Conservation (phyloP, 53 echinoderm and acorn worm genomes). For the Apostichopus leukothele region DNA sequence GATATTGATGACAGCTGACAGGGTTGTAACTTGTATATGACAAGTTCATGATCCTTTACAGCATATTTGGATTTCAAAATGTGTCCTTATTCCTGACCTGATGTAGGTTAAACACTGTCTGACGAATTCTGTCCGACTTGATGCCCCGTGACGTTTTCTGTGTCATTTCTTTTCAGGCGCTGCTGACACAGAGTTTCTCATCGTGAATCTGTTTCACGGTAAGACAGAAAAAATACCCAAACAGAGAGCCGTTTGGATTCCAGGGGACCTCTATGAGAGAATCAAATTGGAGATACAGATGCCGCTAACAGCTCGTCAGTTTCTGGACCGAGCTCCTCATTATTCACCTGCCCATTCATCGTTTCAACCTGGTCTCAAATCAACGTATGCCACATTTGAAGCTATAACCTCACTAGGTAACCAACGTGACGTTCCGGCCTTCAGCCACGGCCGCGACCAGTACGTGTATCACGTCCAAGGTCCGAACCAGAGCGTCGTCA, state of each 20-base stretch:
- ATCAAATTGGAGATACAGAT: slow-evolving; percentile 91
- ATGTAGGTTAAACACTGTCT: no score
- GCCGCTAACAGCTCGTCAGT: slow-evolving; percentile 80
- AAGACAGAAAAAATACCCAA: slow-evolving; percentile 76
- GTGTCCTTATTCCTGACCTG: no score
- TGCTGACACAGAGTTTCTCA: slow-evolving; percentile 78
- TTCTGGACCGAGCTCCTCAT: slow-evolving; percentile 65
- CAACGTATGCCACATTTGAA: not conserved
- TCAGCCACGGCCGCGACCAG: not conserved
- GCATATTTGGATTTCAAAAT: no score
- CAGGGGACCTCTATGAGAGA: slow-evolving; percentile 67
- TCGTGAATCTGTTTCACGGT: slow-evolving; percentile 89
- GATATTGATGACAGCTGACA: no score
- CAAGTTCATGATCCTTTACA: no score
- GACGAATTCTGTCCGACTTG: no score
- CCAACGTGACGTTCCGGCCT: not conserved
- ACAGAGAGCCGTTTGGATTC: slow-evolving; percentile 83
- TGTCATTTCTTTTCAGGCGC: slow-evolving; percentile 61
- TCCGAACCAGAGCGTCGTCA: slow-evolving; percentile 65
- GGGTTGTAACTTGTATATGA: no score
- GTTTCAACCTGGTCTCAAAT: not conserved
- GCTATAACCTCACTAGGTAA: slow-evolving; percentile 8
- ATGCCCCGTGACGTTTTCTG: not conserved
- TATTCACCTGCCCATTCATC: slow-evolving; percentile 43
- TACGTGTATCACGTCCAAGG: slow-evolving; percentile 39